A percentile compares a stretch with the other conserved stretches of the same genome.
Evolutionary conservation across 1,140 invertebrate species (phyloP).

Genomic region (Acarapis woodi): DNA sequence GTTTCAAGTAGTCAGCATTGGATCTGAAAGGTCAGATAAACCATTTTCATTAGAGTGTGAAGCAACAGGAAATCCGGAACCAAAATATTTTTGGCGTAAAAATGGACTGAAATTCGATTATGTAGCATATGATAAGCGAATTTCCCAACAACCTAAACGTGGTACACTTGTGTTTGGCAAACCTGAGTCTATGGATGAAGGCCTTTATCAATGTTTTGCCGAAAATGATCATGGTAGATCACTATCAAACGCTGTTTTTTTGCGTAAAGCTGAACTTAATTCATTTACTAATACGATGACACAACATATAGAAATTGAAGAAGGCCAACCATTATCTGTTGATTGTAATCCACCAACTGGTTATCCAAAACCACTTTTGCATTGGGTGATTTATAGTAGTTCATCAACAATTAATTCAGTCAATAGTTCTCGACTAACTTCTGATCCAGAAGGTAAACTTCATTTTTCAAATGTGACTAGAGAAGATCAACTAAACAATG

Average conservation of each 20-base stretch:
- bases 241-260: constrained; percentile 73
- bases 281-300: constrained; percentile 44
- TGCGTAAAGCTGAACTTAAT: constrained; percentile 73
- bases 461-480: constrained; percentile 79
- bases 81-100: constrained; percentile 78
- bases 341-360: constrained; percentile 67
- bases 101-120: constrained; percentile 70
- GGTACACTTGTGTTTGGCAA: constrained; percentile 65
- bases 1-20: constrained; percentile 50
- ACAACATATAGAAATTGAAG: constrained; percentile 24
- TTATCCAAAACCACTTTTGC: constrained; percentile 70
- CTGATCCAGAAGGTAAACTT: constrained; percentile 69
- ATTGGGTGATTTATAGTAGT: constrained; percentile 50
- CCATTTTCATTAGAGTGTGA: constrained; percentile 82
- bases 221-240: constrained; percentile 76
- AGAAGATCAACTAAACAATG: constrained; percentile 44
- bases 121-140: constrained; percentile 66
- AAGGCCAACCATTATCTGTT: constrained; percentile 58
- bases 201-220: constrained; percentile 91
- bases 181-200: constrained; percentile 55
- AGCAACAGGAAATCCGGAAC: constrained; percentile 62
- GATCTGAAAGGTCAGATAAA: constrained; percentile 53
- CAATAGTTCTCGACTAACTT: constrained; percentile 55
- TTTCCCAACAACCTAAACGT: constrained; percentile 61
- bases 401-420: constrained; percentile 50